Base-by-base conservation (phyloP, 1,140 invertebrate species). In the Brachionus rotundiformis region DNA sequence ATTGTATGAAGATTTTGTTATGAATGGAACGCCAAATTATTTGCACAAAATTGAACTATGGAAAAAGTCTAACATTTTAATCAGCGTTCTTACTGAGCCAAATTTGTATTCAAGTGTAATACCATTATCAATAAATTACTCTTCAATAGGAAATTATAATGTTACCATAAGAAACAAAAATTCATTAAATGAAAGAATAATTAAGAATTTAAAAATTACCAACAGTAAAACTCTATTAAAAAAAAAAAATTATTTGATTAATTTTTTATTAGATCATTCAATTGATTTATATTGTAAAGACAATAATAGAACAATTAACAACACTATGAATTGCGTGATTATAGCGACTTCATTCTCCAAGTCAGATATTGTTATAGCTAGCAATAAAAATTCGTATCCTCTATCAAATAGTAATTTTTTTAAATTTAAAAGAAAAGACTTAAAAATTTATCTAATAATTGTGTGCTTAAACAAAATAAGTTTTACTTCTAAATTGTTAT, bases 271-370 rank as follows among this genome's bases (percentile, higher is more conserved):
- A 68, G 63, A 36, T 33, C 63, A 36, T 7, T 16, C n/a, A 0
- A 68, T 68, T 68, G 63, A 68, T 33, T 36, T 68, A 19, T 68
- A 31, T 36, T 68, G 63, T n/a, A 36, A 11, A n/a, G 31, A 68
- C 7, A 68, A 31, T 19, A 68, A 68, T 31, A 63, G 29, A 63
- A 63, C 59, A 27, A 27, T 63, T 11, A 63, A 63, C 27, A 63
- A 27, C 7, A 63, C 59, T 10, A 29, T 63, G 0, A 63, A 63
- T 63, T 63, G 59, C n/a, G 59, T 29, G 29, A 27, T 63, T 27
- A 63, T 63, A 10, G 59, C 59, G 6, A 5, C 19, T 36, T 33
- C 63, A 16, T 36, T 19, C 29, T 33, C 11, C 10, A 68, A 36
- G 16, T 36, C 16, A n/a, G 63, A 68, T 36, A 0, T 3, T 36